Base-by-base conservation (phyloP, 2,113 vertebrate species). In the Origma solitaria region DNA sequence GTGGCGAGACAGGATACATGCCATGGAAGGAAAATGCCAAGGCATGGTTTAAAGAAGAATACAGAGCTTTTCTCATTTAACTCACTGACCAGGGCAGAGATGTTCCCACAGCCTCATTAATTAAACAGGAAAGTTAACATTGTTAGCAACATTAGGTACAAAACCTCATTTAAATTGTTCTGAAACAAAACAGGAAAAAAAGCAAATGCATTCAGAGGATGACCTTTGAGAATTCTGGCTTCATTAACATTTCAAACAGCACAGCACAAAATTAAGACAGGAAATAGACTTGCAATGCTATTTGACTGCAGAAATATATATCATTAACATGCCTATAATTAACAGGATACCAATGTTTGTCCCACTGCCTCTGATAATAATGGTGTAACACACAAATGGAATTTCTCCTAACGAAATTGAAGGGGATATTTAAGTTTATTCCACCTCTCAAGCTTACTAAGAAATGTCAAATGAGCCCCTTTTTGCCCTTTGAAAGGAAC, bases 221-320 rank as follows among this genome's bases (percentile, higher is more conserved):
- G 97, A 98, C 98, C 97, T 98, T 98, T 97, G 96, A 98, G 97
- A 98, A 97, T 96, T 98, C 95, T 96, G 79, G 90, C 83, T 97
- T 97, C 96, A 97, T 98, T 98, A 98, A 87, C 65, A 85, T 97
- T 98, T 97, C 97, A 95, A 95, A 97, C 87, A 97, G 92, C 95
- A 97, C 65, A 86, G 96, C 93, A 92, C 83, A 95, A 98, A 97
- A 97, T 94, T 96, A 97, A 97, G 96, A 84, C 24, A 30, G 85
- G 90, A 97, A 96, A 96, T 76, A 93, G 79, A 77, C 85, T 81
- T 35, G 49, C 82, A 81, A 22, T 62, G 82, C 44, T 86, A 83
- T 97, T 94, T 92, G 75, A 88, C 96, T 93, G 91, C 51, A 66
- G 82, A 90, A 91, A 38, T 94, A 97, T 92, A 56, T 94, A 96